A percentile compares a stretch with the other conserved stretches of the same genome.
Evolutionary conservation across 2,888 invertebrate genomes (phyloP).

Genomic region (Euproctis similis): DNA sequence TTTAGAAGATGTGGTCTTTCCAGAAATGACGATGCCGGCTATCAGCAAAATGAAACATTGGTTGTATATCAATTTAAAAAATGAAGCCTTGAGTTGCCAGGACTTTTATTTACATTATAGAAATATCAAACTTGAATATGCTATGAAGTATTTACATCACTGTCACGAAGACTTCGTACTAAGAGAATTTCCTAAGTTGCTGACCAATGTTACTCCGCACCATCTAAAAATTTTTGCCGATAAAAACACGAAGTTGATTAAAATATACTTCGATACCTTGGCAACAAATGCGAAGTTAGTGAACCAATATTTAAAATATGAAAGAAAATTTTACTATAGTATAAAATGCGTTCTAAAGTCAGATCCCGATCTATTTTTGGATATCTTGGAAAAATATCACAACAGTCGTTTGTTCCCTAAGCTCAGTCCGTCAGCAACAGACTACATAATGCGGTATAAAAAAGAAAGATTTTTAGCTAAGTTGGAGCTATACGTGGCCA

Average conservation of each 20-base stretch:
- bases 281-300: constrained; percentile 21
- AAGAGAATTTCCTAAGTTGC: constrained; percentile 25
- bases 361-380: constrained; percentile 33
- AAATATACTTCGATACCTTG: constrained; percentile 37
- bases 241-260: constrained; percentile 31
- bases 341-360: constrained; percentile 35
- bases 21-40: constrained; percentile 44
- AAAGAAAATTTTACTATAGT: constrained; percentile 28
- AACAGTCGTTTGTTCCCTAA: constrained; percentile 12
- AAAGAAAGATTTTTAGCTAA: constrained; percentile 37
- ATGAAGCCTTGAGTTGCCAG: constrained; percentile 32
- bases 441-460: constrained; percentile 32
- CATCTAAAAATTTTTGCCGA: constrained; percentile 41
- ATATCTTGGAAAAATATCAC: constrained; percentile 40
- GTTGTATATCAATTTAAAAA: constrained; percentile 27
- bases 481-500: constrained; percentile 37
- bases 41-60: constrained; percentile 38
- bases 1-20: constrained; percentile 42
- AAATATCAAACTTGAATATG: constrained; percentile 24
- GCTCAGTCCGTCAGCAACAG: constrained; percentile 29
- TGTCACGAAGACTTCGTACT: constrained; percentile 36
- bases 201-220: constrained; percentile 34
- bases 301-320: constrained; percentile 20
- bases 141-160: constrained; percentile 36
- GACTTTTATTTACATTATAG: constrained; percentile 44